Evolutionary conservation across 2,113 vertebrate genomes (phyloP), one percentile per base, ranked within the genome.

Genomic region (Cyprinus carpio): DNA sequence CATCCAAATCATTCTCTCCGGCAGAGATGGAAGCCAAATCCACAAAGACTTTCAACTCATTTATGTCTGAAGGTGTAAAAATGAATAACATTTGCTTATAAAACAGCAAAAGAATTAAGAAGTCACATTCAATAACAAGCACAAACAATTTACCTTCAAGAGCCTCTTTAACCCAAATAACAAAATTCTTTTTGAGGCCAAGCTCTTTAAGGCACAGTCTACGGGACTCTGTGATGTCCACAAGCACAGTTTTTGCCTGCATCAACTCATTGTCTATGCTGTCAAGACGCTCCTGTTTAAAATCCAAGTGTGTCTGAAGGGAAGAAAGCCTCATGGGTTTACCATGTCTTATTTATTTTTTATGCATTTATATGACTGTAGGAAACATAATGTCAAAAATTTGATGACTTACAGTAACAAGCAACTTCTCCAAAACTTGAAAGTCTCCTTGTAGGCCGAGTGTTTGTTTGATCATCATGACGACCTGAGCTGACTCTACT

Each of bases 11-110:
- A 0, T 98, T 99, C 93, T 99, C 98, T 79, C 98, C 98, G 3
- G 98, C 98, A 12, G 97, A 99, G 89, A 99, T 99, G 83, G 97
- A 97, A 0, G 98, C 98, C 94, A 99, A 86, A 91, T 99, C 98
- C 67, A 99, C 97, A 78, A 99, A 99, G 10, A 99, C 98, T 85
- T 99, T 98, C 89, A 99, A 90, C 89, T 99, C 98, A 6, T 96
- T 97, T 43, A 96, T 94, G 90, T 96, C 98, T 99, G 77, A 46
- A 89, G 88, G 51, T 0, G 72, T 46, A 20, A 15, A 40, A 1
- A 78, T 6, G 40, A n/a, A 43, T 40, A 43, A 58, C 8, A 25
- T 79, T 72, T 71, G 23, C 10, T 46, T 81, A 40, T 3, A 60
- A 25, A 76, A 54, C 23, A 15, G 16, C 46, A 49, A 23, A n/a